These are phyloP conservation scores for Trinorchestia longiramus DNA, from an alignment of 1,140 invertebrate genomes.

Conservation along the genomic window DNA sequence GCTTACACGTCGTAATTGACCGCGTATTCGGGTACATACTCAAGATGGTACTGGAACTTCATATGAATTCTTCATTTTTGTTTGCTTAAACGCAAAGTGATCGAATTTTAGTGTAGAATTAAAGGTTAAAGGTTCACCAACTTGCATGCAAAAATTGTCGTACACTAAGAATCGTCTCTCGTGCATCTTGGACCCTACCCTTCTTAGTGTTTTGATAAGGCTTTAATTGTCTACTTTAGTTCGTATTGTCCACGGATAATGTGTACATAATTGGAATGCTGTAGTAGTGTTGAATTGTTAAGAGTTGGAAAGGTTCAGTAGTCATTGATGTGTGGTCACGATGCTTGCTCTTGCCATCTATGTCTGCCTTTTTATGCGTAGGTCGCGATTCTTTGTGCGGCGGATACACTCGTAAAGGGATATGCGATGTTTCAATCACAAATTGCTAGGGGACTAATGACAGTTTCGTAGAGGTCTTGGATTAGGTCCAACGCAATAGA, in stretches of 20 bases:
- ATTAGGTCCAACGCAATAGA: too few relatives aligned
- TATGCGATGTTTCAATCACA: too few relatives aligned
- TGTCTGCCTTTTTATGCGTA: neutral
- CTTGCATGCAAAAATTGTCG: neutral
- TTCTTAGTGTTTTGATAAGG: conserved; percentile 43
- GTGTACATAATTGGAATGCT: conserved; percentile 33
- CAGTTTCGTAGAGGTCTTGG: too few relatives aligned
- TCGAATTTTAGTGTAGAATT: too few relatives aligned
- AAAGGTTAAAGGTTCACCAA: neutral
- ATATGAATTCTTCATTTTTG: too few relatives aligned
- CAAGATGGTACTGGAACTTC: too few relatives aligned
- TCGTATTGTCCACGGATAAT: conserved; percentile 3
- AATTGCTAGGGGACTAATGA: too few relatives aligned
- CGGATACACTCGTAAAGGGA: neutral
- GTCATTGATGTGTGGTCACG: neutral
- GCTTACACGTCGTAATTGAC: too few relatives aligned
- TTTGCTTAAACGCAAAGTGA: too few relatives aligned
- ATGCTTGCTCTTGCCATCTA: conserved; percentile 43
- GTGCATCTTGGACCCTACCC: conserved; percentile 24
- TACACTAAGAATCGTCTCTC: neutral
- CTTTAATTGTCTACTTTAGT: conserved; percentile 27
- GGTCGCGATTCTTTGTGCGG: neutral
- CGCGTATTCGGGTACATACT: too few relatives aligned
- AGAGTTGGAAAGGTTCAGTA: conserved; percentile 40
- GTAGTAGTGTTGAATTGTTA: conserved; percentile 40